Evolutionary conservation across 2,113 vertebrate genomes (phyloP).

Genomic region (Rhizomys pruinosus): DNA sequence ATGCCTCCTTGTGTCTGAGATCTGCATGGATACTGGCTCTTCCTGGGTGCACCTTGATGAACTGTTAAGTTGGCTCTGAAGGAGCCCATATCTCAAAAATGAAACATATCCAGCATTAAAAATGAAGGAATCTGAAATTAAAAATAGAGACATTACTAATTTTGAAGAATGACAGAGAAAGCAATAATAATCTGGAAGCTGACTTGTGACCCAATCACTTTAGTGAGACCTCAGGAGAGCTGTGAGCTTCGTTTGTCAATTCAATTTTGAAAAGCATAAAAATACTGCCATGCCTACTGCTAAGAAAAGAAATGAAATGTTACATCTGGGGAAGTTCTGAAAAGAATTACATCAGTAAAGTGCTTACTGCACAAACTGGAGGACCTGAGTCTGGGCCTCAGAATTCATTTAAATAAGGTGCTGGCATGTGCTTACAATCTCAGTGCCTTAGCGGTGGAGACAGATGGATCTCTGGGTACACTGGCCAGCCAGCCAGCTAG

Average conservation of each 20-base stretch:
- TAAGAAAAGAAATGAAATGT: background rate
- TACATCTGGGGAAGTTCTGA: background rate
- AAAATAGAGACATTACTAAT: background rate
- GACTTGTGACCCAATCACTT: accelerated
- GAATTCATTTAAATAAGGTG: background rate
- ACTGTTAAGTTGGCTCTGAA: background rate
- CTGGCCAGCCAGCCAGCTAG: too few relatives aligned
- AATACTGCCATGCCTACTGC: background rate
- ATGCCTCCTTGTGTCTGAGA: background rate
- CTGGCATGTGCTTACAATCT: background rate
- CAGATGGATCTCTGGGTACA: background rate
- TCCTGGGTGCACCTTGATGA: background rate
- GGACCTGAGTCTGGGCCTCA: background rate
- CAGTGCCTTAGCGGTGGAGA: background rate
- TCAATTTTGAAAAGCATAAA: background rate
- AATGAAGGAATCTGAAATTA: background rate
- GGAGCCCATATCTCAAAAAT: background rate
- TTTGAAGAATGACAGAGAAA: background rate
- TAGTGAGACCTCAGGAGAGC: background rate
- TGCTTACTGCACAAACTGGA: background rate
- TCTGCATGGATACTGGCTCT: too few relatives aligned
- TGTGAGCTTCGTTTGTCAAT: background rate
- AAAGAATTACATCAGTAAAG: background rate
- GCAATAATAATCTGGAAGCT: too few relatives aligned
- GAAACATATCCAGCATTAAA: background rate